Percentiles rank a stretch among this genome's conserved stretches.
Evolutionary conservation across 2,888 invertebrate genomes (phyloP).

Genomic region (Melanostoma mellinum): DNA sequence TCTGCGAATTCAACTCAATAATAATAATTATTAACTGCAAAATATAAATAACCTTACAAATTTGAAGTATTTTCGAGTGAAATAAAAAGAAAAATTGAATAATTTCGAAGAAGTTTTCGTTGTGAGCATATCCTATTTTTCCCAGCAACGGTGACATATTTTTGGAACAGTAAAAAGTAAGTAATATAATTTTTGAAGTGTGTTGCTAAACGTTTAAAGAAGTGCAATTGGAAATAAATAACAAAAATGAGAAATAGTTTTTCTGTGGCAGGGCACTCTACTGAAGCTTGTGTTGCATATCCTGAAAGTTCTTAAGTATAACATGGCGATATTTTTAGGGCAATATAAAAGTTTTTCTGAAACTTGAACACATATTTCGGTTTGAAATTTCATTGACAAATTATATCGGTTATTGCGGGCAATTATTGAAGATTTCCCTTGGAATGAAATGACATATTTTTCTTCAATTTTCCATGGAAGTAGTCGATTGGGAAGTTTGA

Average conservation of each 20-base stretch:
- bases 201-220: not conserved
- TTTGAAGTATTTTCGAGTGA: constrained; percentile 11
- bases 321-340: constrained; percentile 24
- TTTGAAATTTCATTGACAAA: not conserved
- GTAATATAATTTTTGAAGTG: constrained; percentile 28
- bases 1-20: constrained; percentile 33
- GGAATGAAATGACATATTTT: constrained; percentile 34
- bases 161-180: constrained; percentile 41
- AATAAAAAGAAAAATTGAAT: constrained; percentile 23
- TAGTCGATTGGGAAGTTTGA: not conserved
- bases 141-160: constrained; percentile 44
- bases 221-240: constrained; percentile 35
- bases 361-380: not conserved
- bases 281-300: constrained; percentile 30
- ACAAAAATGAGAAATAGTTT: constrained; percentile 15
- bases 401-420: constrained; percentile 13
- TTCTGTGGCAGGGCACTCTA: constrained; percentile 2
- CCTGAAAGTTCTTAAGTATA: constrained; percentile 1
- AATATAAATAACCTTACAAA: not conserved
- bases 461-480: constrained; percentile 37
- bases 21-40: constrained; percentile 9
- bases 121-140: constrained; percentile 40
- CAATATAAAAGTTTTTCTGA: constrained; percentile 9
- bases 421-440: constrained; percentile 33
- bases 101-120: constrained; percentile 35